These are phyloP conservation scores for Strigamia transsilvanica DNA, from an alignment of 2,888 invertebrate species.

Conservation along the genomic window DNA sequence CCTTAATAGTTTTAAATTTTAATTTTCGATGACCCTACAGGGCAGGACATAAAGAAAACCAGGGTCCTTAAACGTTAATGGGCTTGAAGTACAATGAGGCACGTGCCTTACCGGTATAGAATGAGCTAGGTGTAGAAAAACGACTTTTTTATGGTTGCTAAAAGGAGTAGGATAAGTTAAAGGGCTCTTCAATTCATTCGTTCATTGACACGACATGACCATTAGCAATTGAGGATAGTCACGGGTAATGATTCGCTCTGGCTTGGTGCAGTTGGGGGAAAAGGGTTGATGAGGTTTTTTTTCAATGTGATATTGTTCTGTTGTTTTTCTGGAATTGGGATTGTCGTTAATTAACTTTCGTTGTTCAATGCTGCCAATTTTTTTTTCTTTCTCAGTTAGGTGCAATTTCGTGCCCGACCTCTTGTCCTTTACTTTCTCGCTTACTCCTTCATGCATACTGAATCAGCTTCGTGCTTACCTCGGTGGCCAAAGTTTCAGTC, in stretches of 20 bases:
- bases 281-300: neutral
- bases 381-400: neutral
- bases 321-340: neutral
- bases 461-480: conserved; percentile 44
- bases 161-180: conserved; percentile 22
- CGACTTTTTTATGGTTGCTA: conserved; percentile 38
- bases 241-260: conserved; percentile 2
- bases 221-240: conserved; percentile 11
- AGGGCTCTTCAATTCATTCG: conserved; percentile 20
- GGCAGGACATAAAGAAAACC: conserved; percentile 46
- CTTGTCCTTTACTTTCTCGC: conserved; percentile 40
- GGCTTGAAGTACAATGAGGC: conserved; percentile 45
- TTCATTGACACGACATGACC: conserved; percentile 16
- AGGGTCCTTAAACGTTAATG: conserved; percentile 45
- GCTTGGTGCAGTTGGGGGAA: neutral
- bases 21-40: conserved; percentile 40
- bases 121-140: conserved; percentile 35
- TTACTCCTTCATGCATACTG: conserved; percentile 35
- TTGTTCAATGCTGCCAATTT: conserved; percentile 12
- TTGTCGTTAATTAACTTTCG: conserved; percentile 37
- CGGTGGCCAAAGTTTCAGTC: conserved; percentile 37
- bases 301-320: neutral
- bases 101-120: conserved; percentile 48
- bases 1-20: conserved; percentile 49
- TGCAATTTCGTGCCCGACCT: conserved; percentile 38